These are phyloP conservation scores for Tenthredo amoena DNA, from an alignment of 2,888 invertebrate species.

Conservation along the genomic window DNA sequence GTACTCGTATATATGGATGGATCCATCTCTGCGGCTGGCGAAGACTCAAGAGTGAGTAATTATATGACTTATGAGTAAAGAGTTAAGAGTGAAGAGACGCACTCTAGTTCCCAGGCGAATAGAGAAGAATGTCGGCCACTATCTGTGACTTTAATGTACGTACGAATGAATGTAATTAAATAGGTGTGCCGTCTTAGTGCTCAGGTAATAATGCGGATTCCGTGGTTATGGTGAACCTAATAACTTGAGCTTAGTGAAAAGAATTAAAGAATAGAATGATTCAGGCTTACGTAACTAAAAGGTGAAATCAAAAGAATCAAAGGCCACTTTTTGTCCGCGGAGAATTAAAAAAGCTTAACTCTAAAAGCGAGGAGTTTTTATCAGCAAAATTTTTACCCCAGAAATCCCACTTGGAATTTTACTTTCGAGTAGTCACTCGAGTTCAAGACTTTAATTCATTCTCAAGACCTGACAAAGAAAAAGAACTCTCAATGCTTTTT, in stretches of 20 bases:
- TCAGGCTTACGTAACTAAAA: not conserved
- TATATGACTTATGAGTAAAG: slow-evolving; percentile 30
- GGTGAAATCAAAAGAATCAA: not conserved
- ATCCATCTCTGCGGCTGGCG: not conserved
- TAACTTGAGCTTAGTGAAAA: not conserved
- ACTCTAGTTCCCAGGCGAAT: slow-evolving; percentile 62
- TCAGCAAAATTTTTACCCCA: not conserved
- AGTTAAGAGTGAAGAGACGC: slow-evolving; percentile 58
- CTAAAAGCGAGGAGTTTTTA: not conserved
- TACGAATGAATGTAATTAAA: slow-evolving; percentile 60
- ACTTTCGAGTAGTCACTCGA: slow-evolving; percentile 17
- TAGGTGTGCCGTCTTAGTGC: slow-evolving; percentile 59
- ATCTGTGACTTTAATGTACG: slow-evolving; percentile 48
- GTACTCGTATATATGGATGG: not conserved
- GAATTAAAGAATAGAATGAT: not conserved
- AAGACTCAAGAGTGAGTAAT: not conserved
- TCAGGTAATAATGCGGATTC: slow-evolving; percentile 55
- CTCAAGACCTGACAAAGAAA: slow-evolving; percentile 20
- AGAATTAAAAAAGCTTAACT: not conserved
- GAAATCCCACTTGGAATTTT: not conserved
- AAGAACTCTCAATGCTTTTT: slow-evolving; percentile 13
- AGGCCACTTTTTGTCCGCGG: not conserved
- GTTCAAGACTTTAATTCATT: slow-evolving; percentile 28
- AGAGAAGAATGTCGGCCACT: slow-evolving; percentile 64
- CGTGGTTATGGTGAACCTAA: slow-evolving; percentile 58